Evolutionary conservation across 1,140 invertebrate species (phyloP).

Genomic region (Cephus cinctus): DNA sequence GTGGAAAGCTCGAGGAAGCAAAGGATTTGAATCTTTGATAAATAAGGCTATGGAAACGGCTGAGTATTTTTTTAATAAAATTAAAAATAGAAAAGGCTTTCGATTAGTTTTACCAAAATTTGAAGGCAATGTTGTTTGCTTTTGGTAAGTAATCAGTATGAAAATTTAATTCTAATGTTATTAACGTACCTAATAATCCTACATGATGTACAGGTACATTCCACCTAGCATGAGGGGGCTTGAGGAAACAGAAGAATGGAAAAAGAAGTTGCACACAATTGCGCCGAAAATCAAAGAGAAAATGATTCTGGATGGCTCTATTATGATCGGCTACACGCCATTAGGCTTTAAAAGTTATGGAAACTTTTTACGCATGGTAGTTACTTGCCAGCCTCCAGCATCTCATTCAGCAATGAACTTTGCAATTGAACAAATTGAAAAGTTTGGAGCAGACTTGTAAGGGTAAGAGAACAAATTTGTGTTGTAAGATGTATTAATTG

Average conservation of each 20-base stretch:
- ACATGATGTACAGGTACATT: constrained; percentile 58
- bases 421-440: constrained; percentile 63
- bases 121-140: constrained; percentile 85
- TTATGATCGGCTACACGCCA: constrained; percentile 89
- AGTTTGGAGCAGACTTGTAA: constrained; percentile 55
- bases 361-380: constrained; percentile 88
- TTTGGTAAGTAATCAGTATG: constrained; percentile 66
- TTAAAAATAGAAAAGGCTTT: constrained; percentile 59
- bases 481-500: constrained; percentile 8
- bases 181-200: neutral
- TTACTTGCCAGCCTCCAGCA: constrained; percentile 73
- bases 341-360: constrained; percentile 63
- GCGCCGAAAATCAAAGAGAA: constrained; percentile 82
- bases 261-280: constrained; percentile 66
- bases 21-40: constrained; percentile 59
- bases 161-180: neutral
- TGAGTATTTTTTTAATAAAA: constrained; percentile 58
- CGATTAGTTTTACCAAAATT: constrained; percentile 61
- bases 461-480: too few species aligned
- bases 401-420: constrained; percentile 62
- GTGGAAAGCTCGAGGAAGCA: constrained; percentile 78
- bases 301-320: constrained; percentile 71
- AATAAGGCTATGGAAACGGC: constrained; percentile 66
- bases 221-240: constrained; percentile 69
- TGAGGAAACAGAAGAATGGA: constrained; percentile 67